Base-by-base conservation (phyloP, 2,888 invertebrate species). In the Congeria kusceri region DNA sequence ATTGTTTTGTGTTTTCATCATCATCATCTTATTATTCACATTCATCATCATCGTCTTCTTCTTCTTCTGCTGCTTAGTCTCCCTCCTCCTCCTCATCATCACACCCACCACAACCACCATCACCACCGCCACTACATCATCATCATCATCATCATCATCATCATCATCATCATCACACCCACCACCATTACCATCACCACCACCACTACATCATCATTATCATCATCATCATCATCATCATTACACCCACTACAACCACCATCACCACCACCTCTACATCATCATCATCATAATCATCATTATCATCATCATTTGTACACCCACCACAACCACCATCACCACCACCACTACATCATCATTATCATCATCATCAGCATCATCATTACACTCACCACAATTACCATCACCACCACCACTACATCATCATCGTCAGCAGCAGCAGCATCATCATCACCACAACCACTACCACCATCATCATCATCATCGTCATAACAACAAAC, bases 81-180 rank as follows among this genome's bases (percentile, higher is more conserved):
- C 9, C 32, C 9, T 32, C 32, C 9, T 32, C 32, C 9, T 32
- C 32, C 9, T 32, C 32, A 7, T 32, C 32, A 7, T 32, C 32
- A 7, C 9, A 4, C n/a, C n/a, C n/a, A n/a, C n/a, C n/a, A n/a
- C n/a, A n/a, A n/a, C n/a, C n/a, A n/a, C n/a, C n/a, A n/a, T n/a
- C n/a, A n/a, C 11, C 11, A 32, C 32, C 4, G 4, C 4, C 32
- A 32, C 49, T 20, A 9, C 49, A 49, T 49, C 49, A 49, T 49
- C 49, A 49, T 49, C 49, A 49, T 49, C 49, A 49, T 49, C 49
- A 49, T 49, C 49, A 49, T 49, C 49, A 49, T 49, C 49, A 49
- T 49, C 49, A 49, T 49, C 49, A 49, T 49, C 49, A 49, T 49
- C 49, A 49, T 49, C 49, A 49, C 15, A 4, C 4, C 15, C 49